Base-by-base conservation (phyloP, 2,888 invertebrate species). In the Caenorhabditis drosophilae region DNA sequence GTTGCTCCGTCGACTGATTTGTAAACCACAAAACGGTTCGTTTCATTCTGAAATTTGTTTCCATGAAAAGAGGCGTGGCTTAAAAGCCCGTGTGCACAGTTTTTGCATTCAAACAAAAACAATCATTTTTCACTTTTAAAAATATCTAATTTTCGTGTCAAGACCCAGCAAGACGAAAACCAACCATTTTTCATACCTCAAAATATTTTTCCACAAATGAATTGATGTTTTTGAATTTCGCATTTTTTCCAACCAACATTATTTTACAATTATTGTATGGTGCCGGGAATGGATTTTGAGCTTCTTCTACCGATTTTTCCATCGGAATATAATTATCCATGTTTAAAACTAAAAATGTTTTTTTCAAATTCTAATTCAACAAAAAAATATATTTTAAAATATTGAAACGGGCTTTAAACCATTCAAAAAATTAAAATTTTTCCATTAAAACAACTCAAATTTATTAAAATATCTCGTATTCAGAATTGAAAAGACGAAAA, bases 271-370 rank as follows among this genome's bases (percentile, higher is more conserved):
- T 56, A 4, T 42, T 46, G 35, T 35, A 66, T n/a, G 60, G 66
- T 7, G 36, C 45, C 12, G 66, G 66, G 22, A 66, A 66, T 22
- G 66, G 66, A 40, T 56, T 60, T 18, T 48, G 12, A 1, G 59
- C 46, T 41, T 59, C 60, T 27, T 47, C 52, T 20, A 36, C 26
- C 11, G 48, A 25, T 40, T 66, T 60, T 11, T 49, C 66, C 16
- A 56, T 2, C 11, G 56, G 52, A 0, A 60, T 48, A 45, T 66
- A 66, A 31, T 66, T 59, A 18, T 66, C 66, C 66, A 66, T 66
- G 46, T 41, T 49, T 36, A 41, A 42, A 31, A 31, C 2, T 6
- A 38, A 45, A 25, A 9, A 20, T 3, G 26, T 15, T 25, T 44
- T 12, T 15, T 42, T 42, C 22, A 16, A n/a, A 4, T 42, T 20